Evolutionary conservation across 2,888 invertebrate genomes (phyloP), one percentile per base, ranked within the genome.

Genomic region (Sisyra nigra): DNA sequence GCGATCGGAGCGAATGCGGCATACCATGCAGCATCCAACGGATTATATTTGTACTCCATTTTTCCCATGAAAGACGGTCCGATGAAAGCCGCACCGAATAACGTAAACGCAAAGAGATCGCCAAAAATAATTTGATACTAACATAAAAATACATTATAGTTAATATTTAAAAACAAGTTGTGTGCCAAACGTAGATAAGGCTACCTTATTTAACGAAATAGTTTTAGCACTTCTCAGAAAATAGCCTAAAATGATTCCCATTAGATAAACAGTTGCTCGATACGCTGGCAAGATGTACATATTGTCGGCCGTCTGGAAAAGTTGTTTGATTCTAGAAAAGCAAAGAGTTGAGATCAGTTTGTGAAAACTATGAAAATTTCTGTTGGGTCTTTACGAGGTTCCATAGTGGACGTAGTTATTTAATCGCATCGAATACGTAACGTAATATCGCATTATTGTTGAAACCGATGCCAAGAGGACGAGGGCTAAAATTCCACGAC

Each of bases 321-420:
- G 58, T 51, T 75, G 73, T 50, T 69, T 63, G 42, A 77, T 70
- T 39, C 77, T 78, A 53, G 40, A 62, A 64, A 45, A 45, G 39
- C 40, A 29, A 44, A 46, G 33, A 44, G 31, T 39, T 41, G 37
- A 13, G 24, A 9, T 19, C 30, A 41, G 3, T 10, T 31, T 32
- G 9, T 36, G 9, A 19, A 40, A 39, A 9, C n/a, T 40, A 14
- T 18, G 15, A 18, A 35, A 41, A 33, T 44, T 37, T 10, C 10
- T 9, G n/a, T 30, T 18, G 9, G 19, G 34, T 17, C 35, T 74
- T 72, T 61, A 80, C 78, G 76, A 74, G 44, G 74, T 72, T 44
- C 79, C 78, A 57, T 72, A 80, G 57, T 73, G 76, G 11, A 79
- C 69, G 49, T 74, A 80, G 58, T 77, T 76, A 32, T 73, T 74